These are phyloP conservation scores for Parnassius orleans DNA, from an alignment of 2,888 invertebrate species.

Conservation along the genomic window DNA sequence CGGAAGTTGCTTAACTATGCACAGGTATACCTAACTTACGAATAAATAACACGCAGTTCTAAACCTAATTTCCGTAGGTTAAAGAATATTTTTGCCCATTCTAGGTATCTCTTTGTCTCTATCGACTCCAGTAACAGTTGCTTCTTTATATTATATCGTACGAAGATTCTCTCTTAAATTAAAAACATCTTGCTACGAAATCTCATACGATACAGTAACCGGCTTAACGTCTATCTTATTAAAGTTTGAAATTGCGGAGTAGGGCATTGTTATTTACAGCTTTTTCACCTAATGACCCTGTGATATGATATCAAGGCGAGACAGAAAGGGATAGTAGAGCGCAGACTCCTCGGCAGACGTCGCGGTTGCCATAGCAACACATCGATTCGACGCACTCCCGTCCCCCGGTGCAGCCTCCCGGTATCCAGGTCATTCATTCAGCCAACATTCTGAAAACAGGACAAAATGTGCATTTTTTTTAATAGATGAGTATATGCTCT, in stretches of 20 bases:
- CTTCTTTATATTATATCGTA: slow-evolving; percentile 73
- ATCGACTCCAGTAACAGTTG: slow-evolving; percentile 59
- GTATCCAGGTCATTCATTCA: slow-evolving; percentile 77
- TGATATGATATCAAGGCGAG: slow-evolving; percentile 81
- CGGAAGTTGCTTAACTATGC: slow-evolving; percentile 45
- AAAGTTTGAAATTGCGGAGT: slow-evolving; percentile 14
- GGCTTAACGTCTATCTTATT: slow-evolving; percentile 26
- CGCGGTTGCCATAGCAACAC: slow-evolving; percentile 76
- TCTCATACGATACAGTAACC: slow-evolving; percentile 26
- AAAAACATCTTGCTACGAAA: slow-evolving; percentile 36
- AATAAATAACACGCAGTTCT: slow-evolving; percentile 29
- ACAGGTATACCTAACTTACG: slow-evolving; percentile 36
- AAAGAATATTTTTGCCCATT: slow-evolving; percentile 43
- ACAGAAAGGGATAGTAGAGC: slow-evolving; percentile 79
- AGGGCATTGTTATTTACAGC: slow-evolving; percentile 30
- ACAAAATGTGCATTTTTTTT: slow-evolving; percentile 33
- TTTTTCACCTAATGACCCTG: slow-evolving; percentile 45
- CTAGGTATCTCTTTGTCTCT: slow-evolving; percentile 60
- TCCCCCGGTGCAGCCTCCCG: slow-evolving; percentile 59
- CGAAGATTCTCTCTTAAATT: slow-evolving; percentile 48
- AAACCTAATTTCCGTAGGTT: slow-evolving; percentile 33
- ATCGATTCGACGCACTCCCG: slow-evolving; percentile 71
- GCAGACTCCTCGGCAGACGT: slow-evolving; percentile 81
- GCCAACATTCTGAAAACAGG: slow-evolving; percentile 37
- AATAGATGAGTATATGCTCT: background rate